These are phyloP conservation scores for Alcis repandata DNA, from an alignment of 2,888 invertebrate species.

Conservation along the genomic window DNA sequence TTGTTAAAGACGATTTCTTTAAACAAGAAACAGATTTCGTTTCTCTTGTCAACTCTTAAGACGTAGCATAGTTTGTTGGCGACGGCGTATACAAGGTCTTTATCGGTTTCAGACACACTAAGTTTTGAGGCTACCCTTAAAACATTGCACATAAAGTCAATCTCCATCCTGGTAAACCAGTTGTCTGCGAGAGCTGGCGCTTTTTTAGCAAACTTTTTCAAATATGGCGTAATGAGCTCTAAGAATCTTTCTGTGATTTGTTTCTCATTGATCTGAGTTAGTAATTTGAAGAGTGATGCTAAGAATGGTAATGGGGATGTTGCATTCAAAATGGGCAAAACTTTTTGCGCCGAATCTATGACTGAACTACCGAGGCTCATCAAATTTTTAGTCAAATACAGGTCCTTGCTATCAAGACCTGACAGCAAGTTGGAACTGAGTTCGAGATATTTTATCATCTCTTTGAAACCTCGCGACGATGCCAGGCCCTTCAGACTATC, in stretches of 20 bases:
- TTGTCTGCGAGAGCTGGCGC: conserved; percentile 80
- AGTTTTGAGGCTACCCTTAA: conserved; percentile 73
- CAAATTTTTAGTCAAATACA: conserved; percentile 71
- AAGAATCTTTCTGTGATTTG: conserved; percentile 74
- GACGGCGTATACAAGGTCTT: conserved; percentile 84
- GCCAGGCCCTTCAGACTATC: conserved; percentile 68
- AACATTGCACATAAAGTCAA: conserved; percentile 83
- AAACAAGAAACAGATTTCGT: conserved; percentile 86
- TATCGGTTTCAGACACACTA: conserved; percentile 74
- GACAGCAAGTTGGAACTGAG: conserved; percentile 78
- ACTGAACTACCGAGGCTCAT: conserved; percentile 68
- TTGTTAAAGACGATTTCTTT: conserved; percentile 87
- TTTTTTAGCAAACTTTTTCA: conserved; percentile 68
- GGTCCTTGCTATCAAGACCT: conserved; percentile 66
- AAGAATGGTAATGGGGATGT: conserved; percentile 76
- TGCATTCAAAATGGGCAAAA: conserved; percentile 72
- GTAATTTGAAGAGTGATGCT: conserved; percentile 71
- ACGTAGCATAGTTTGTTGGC: conserved; percentile 88
- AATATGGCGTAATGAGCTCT: conserved; percentile 72
- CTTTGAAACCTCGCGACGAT: conserved; percentile 77
- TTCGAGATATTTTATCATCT: conserved; percentile 71
- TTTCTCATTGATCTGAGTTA: conserved; percentile 65
- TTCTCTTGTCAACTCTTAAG: conserved; percentile 86
- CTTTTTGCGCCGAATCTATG: conserved; percentile 69
- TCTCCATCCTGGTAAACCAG: conserved; percentile 89